These are phyloP conservation scores for Oncorhynchus gorbuscha DNA, from an alignment of 2,113 vertebrate genomes.

Conservation along the genomic window DNA sequence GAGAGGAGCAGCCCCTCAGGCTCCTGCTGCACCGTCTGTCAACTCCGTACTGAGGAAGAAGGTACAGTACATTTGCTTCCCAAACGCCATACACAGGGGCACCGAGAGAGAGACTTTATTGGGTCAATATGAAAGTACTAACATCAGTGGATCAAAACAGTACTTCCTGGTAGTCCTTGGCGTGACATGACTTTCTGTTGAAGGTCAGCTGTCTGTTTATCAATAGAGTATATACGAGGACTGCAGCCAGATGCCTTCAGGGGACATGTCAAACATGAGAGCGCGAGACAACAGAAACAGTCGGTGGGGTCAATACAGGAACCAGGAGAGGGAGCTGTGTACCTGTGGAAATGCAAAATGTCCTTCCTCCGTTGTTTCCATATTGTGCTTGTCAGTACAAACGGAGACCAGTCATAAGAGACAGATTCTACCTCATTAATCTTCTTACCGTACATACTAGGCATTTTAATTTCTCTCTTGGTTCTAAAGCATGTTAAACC, in stretches of 20 bases:
- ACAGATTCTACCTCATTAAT: no score
- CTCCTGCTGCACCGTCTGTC: conserved; percentile 23
- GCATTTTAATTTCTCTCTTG: no score
- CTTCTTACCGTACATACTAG: no score
- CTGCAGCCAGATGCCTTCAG: no score
- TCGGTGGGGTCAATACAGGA: no score
- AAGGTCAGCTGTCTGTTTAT: no score
- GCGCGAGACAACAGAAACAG: no score
- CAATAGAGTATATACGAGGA: no score
- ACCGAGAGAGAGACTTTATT: neutral
- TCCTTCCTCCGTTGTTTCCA: neutral
- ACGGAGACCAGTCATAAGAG: no score
- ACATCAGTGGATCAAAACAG: neutral
- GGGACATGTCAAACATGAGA: no score
- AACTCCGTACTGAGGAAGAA: neutral
- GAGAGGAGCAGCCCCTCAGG: neutral
- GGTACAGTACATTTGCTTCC: neutral
- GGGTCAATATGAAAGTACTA: neutral
- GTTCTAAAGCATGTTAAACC: no score
- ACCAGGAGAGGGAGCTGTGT: conserved; percentile 2
- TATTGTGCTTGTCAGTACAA: neutral
- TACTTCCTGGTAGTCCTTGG: neutral
- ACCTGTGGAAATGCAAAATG: neutral
- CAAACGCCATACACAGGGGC: conserved; percentile 6
- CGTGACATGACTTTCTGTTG: no score